Evolutionary conservation across 2,888 invertebrate species (phyloP).

Genomic region (Pheosia gnoma): DNA sequence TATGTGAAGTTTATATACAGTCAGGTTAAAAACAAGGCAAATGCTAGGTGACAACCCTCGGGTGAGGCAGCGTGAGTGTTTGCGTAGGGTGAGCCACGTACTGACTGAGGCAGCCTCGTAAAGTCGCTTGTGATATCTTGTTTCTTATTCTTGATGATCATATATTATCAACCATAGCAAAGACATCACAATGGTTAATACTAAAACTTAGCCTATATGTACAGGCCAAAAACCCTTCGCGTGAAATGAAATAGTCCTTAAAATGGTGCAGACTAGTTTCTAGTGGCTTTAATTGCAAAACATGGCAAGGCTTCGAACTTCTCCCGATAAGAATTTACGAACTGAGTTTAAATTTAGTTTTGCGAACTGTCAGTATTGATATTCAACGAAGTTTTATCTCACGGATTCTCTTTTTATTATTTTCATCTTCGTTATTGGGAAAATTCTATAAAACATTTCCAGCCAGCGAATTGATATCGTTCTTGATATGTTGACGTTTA

Average conservation of each 20-base stretch:
- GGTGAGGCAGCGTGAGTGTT: too few species aligned
- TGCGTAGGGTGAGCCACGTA: too few species aligned
- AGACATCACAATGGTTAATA: too few species aligned
- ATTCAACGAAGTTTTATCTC: conserved; percentile 55
- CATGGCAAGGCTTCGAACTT: conserved; percentile 44
- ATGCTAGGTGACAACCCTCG: too few species aligned
- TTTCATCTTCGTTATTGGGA: conserved; percentile 30
- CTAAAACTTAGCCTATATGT: too few species aligned
- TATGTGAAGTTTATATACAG: too few species aligned
- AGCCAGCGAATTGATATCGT: background rate
- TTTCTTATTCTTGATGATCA: too few species aligned
- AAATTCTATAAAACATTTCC: conserved; percentile 20
- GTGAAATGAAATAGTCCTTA: background rate
- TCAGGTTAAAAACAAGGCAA: too few species aligned
- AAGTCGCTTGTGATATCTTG: too few species aligned
- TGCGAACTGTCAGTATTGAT: conserved; percentile 49
- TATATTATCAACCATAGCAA: too few species aligned
- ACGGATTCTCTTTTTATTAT: conserved; percentile 34
- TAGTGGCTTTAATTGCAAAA: conserved; percentile 48
- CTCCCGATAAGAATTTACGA: conserved; percentile 51
- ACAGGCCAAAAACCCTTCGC: background rate
- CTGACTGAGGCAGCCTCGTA: too few species aligned
- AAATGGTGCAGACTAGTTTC: conserved; percentile 12
- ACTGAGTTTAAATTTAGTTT: conserved; percentile 51
- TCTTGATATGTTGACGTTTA: background rate